These are phyloP conservation scores for Pseudopodoces humilis DNA, from an alignment of 2,113 vertebrate genomes.

Conservation along the genomic window DNA sequence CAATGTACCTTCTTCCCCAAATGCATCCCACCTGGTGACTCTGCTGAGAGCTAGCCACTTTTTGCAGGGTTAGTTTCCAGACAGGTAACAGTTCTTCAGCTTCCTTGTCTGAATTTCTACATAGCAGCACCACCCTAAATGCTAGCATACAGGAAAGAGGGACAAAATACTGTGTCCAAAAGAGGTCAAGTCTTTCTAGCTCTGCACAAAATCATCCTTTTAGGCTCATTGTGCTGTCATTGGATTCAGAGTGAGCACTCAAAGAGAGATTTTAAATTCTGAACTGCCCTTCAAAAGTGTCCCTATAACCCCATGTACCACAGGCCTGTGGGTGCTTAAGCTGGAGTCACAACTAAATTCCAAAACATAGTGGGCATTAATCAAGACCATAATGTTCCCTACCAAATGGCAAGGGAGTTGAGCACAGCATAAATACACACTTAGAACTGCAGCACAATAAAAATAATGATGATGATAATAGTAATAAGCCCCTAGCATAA, in stretches of 20 bases:
- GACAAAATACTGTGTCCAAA: neutral
- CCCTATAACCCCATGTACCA: neutral
- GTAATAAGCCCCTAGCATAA: neutral
- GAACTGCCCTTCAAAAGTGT: neutral
- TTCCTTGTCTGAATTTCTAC: neutral
- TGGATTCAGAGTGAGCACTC: neutral
- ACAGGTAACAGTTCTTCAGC: neutral
- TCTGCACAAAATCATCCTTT: neutral
- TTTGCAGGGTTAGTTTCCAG: neutral
- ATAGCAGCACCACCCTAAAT: neutral
- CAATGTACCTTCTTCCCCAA: neutral
- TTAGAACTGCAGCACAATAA: conserved; percentile 10
- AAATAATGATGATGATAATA: neutral
- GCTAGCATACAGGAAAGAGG: neutral
- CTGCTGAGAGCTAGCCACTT: neutral
- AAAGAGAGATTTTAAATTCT: neutral
- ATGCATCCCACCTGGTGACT: neutral
- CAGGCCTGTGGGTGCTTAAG: neutral
- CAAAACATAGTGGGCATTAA: neutral
- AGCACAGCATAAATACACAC: neutral
- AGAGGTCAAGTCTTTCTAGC: neutral
- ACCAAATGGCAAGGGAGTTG: neutral
- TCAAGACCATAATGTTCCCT: neutral
- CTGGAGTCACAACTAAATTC: neutral
- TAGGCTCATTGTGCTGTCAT: neutral